Percentiles rank a stretch among this genome's conserved stretches.
Evolutionary conservation across 2,888 invertebrate species (phyloP).

Genomic region (Ligdia adustata): DNA sequence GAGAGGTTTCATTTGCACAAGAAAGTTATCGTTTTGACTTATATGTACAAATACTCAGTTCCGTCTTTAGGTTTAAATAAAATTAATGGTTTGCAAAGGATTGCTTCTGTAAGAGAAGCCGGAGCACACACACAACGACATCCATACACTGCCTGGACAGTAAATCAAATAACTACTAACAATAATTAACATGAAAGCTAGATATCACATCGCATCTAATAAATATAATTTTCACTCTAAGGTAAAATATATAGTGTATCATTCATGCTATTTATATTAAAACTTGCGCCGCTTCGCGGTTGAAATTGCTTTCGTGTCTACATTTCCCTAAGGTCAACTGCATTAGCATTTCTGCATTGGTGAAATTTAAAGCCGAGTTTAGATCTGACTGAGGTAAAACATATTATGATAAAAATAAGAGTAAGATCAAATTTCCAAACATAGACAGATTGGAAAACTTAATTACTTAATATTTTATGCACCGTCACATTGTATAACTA

Average conservation of each 20-base stretch:
- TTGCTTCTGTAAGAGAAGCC: too few relatives aligned
- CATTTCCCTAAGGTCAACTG: conserved; percentile 21
- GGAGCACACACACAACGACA: too few relatives aligned
- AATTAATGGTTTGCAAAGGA: too few relatives aligned
- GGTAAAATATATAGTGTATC: background rate
- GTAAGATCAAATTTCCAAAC: too few relatives aligned
- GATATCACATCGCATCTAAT: background rate
- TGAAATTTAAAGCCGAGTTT: conserved; percentile 17
- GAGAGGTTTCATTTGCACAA: conserved; percentile 15
- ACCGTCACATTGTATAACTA: too few relatives aligned
- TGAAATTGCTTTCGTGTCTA: conserved; percentile 13
- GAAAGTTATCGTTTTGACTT: conserved; percentile 11
- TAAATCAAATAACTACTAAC: too few relatives aligned
- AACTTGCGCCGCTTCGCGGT: conserved; percentile 1
- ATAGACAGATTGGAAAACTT: too few relatives aligned
- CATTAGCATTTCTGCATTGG: conserved; percentile 21
- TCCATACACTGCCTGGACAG: too few relatives aligned
- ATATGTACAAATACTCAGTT: background rate
- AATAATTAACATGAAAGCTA: too few relatives aligned
- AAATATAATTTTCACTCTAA: background rate
- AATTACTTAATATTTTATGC: too few relatives aligned
- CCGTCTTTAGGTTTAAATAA: conserved; percentile 8
- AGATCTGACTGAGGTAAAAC: too few relatives aligned
- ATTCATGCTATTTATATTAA: background rate
- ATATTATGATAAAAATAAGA: too few relatives aligned